phyloP scores from a whole-genome alignment of 2,888 invertebrate genomes.

The Leucophenga maculata region DNA sequence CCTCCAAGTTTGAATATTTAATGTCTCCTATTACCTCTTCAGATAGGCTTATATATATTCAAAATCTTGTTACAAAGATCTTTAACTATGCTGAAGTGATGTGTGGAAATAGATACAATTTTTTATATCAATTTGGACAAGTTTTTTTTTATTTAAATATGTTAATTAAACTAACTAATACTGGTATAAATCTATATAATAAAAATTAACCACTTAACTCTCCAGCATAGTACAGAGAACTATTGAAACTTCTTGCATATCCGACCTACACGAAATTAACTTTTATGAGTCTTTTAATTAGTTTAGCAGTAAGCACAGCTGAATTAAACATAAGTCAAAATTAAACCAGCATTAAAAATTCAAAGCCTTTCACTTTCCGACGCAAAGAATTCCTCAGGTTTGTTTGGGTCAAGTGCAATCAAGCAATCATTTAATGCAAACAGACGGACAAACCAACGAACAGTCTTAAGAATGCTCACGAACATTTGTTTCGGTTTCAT shows the following conservation, averaged over 20 bases:
- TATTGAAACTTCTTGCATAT: neutral
- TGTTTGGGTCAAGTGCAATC: slow-evolving; percentile 33
- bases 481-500: neutral
- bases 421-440: slow-evolving; percentile 16
- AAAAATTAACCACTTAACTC: too few relatives aligned
- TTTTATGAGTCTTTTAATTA: neutral
- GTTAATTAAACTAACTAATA: too few relatives aligned
- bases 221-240: neutral
- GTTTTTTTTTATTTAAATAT: too few relatives aligned
- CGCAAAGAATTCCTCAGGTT: slow-evolving; percentile 18
- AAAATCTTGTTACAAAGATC: too few relatives aligned
- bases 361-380: slow-evolving; percentile 22
- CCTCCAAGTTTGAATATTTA: too few relatives aligned
- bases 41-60: too few relatives aligned
- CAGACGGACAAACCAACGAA: neutral
- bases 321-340: neutral
- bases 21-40: too few relatives aligned
- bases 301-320: neutral
- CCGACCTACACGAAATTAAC: neutral
- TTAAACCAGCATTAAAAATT: neutral
- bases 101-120: too few relatives aligned
- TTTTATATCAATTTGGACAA: too few relatives aligned
- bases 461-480: neutral
- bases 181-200: too few relatives aligned
- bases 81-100: too few relatives aligned